phyloP scores from a whole-genome alignment of 1,140 invertebrate species.

The Drosophila leontia region DNA sequence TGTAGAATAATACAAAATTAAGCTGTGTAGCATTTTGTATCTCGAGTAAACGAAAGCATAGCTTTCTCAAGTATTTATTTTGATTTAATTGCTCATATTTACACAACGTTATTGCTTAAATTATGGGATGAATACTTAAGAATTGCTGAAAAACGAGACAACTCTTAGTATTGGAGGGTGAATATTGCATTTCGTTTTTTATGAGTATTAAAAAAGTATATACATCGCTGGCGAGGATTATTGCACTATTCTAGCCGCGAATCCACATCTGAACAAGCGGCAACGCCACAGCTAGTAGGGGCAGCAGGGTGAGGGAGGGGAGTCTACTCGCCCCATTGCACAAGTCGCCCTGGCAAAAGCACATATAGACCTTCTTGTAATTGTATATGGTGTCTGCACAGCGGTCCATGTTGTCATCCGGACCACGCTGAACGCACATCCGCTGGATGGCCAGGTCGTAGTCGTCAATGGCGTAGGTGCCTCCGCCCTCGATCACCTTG shows the following conservation, averaged over 20 bases:
- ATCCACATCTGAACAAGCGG: neutral
- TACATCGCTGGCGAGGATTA: constrained; percentile 18
- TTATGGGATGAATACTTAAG: neutral
- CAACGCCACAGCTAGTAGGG: neutral
- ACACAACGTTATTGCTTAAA: neutral
- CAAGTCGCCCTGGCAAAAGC: constrained; percentile 95
- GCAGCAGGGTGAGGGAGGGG: neutral
- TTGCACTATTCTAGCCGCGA: constrained; percentile 3
- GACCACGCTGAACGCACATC: constrained; percentile 93
- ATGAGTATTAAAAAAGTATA: constrained; percentile 34
- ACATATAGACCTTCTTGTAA: constrained; percentile 94
- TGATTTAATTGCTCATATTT: constrained; percentile 9
- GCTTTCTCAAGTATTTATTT: neutral
- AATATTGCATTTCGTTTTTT: constrained; percentile 12
- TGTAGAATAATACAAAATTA: neutral
- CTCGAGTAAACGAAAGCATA: neutral
- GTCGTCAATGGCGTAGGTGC: constrained; percentile 90
- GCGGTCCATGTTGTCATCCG: constrained; percentile 94
- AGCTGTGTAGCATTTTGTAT: neutral
- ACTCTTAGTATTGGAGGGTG: neutral
- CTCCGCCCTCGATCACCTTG: constrained; percentile 93
- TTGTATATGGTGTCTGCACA: constrained; percentile 94
- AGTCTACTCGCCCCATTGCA: constrained; percentile 87
- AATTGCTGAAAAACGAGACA: neutral
- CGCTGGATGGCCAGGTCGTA: constrained; percentile 94